A percentile compares a stretch with the other conserved stretches of the same genome.
Conservation (phyloP, 2,888 invertebrate genomes). For the Tetrapedia diversipes region DNA sequence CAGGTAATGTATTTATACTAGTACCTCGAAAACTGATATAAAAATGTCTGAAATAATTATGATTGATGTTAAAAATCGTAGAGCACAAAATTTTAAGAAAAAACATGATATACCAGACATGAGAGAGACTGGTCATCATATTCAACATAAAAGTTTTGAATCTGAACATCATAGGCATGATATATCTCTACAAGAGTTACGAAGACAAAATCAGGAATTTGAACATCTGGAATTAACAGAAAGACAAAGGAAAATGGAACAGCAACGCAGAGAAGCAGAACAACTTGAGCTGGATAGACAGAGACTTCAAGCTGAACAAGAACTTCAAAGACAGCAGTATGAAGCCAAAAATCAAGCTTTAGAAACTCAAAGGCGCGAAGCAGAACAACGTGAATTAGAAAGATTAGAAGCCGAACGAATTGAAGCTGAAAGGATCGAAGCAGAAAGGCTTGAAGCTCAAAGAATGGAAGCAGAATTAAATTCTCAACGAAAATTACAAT, state of each 20-base stretch:
- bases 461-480: conserved; percentile 75
- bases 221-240: conserved; percentile 68
- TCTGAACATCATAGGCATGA: conserved; percentile 56
- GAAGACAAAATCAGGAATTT: conserved; percentile 66
- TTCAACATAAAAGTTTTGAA: conserved; percentile 53
- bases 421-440: conserved; percentile 61
- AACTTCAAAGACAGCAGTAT: conserved; percentile 62
- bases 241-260: conserved; percentile 58
- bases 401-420: conserved; percentile 68
- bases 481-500: conserved; percentile 76
- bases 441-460: conserved; percentile 63
- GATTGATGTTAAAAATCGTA: conserved; percentile 25
- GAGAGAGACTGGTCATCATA: conserved; percentile 42
- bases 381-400: conserved; percentile 70
- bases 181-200: conserved; percentile 63
- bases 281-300: conserved; percentile 56
- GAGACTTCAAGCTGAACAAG: conserved; percentile 63
- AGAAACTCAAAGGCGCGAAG: conserved; percentile 69
- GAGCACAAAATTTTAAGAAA: conserved; percentile 44
- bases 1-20: conserved; percentile 60
- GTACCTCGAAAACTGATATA: too few relatives aligned
- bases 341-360: conserved; percentile 58
- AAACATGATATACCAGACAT: conserved; percentile 50
- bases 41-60: background rate
- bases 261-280: conserved; percentile 58